Evolutionary conservation across 2,113 vertebrate genomes (phyloP), one percentile per base, ranked within the genome.

Genomic region (Cryptomyrus ogoouensis): DNA sequence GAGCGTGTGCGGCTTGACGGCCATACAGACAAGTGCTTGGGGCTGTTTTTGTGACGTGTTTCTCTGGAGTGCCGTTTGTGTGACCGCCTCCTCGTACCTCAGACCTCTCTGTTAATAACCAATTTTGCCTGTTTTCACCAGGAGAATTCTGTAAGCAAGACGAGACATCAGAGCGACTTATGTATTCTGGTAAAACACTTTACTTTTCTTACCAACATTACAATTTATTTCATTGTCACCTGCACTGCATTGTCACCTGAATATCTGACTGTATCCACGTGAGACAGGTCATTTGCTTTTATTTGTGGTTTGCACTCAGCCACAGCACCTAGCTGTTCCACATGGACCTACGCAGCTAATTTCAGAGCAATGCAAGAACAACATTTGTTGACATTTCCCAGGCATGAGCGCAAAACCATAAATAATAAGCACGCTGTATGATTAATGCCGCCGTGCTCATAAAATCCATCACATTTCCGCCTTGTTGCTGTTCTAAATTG

Each of bases 71-170:
- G 27, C 85, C 0, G 50, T 53, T 53, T 87, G 47, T 87, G 49
- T 87, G 31, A 46, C 53, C 46, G 31, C 3, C 21, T 39, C 85
- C 85, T 47, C 19, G 49, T 31, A 53, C 27, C 83, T 52, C 47
- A 52, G 49, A 87, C 47, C 85, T 87, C 19, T 88, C 12, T 89
- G 91, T 83, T 80, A 91, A 91, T 89, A n/a, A 89, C 39, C 19
- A 87, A 86, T 92, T 86, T 93, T 91, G 56, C 89, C 91, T 91
- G 92, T 91, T 91, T 88, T 52, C 89, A 92, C 87, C 86, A 90
- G 90, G 89, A 92, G 91, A 89, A 92, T 93, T 89, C 92, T 87
- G 89, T 88, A 87, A 87, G 85, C 85, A 87, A 87, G 85, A 87
- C 27, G 85, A 87, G 85, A 17, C 85, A 35, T 31, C 85, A 52